Evolutionary conservation across 2,888 invertebrate species (phyloP), one percentile per base, ranked within the genome.

Genomic region (Punctoribates punctum): DNA sequence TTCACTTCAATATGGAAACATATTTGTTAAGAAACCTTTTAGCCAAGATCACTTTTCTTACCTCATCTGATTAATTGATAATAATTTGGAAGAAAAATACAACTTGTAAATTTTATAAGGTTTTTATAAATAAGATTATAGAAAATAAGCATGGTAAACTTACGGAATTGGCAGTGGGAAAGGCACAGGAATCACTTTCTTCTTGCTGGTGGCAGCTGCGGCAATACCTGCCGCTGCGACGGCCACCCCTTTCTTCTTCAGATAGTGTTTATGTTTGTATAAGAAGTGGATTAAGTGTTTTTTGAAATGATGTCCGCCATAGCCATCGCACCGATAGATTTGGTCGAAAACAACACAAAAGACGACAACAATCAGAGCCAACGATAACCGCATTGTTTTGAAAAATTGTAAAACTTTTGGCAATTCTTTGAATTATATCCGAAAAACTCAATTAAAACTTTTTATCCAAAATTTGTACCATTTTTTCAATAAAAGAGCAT

Each of bases 81-180:
- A n/a, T n/a, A n/a, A n/a, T n/a, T n/a, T n/a, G n/a, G n/a, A n/a
- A n/a, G n/a, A n/a, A n/a, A 6, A 34, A 8, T 34, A 6, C 34
- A 34, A 6, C 34, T 34, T 34, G 34, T 34, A 34, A 34, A 34
- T 4, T 34, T 4, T 6, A 34, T 34, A 34, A 34, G 4, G 4
- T 34, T 34, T 8, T 4, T 6, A 34, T 34, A 34, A 34, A 34
- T 34, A 34, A 34, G 34, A 34, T 6, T 34, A n/a, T n/a, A n/a
- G n/a, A n/a, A n/a, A n/a, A n/a, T n/a, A n/a, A 29, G 15, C 1
- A 38, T 38, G 5, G n/a, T 67, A 38, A n/a, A n/a, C 27, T 38
- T 67, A 67, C 67, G 67, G 67, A 34, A 67, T 67, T 17, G 67
- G 67, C 5, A 67, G 67, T 38, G 67, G 67, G 17, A 67, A 38